Percentiles rank a stretch among this genome's conserved stretches.
Evolutionary conservation across 2,797 vertebrate genomes (phyloP).

Genomic region (Sebastiscus albofasciatus): DNA sequence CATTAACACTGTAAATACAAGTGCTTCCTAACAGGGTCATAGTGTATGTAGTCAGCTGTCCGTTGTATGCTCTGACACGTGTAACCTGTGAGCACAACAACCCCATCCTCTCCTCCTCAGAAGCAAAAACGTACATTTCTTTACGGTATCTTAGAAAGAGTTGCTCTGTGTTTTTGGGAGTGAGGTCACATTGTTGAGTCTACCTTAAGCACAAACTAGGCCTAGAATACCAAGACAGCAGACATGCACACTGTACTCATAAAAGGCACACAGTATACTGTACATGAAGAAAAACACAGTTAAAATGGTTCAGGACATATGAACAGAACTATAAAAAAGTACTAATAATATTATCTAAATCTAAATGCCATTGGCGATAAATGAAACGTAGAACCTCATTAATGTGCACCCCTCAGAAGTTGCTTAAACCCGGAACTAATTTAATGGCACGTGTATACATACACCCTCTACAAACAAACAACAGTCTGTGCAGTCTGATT

Average conservation of each 20-base stretch:
- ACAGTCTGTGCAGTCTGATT: conserved; percentile 17
- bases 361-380: conserved; percentile 63
- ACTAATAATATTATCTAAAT: conserved; percentile 66
- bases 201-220: conserved; percentile 75
- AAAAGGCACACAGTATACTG: conserved; percentile 81
- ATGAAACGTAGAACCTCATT: conserved; percentile 57
- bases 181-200: conserved; percentile 71
- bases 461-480: conserved; percentile 9
- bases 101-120: conserved; percentile 5
- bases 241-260: conserved; percentile 78
- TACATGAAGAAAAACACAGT: conserved; percentile 72
- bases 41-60: conserved; percentile 21
- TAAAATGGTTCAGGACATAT: conserved; percentile 70
- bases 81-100: conserved; percentile 19
- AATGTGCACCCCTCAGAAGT: conserved; percentile 16
- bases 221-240: conserved; percentile 76
- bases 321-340: conserved; percentile 67
- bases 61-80: conserved; percentile 22
- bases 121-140: conserved; percentile 30
- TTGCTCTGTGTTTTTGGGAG: conserved; percentile 54
- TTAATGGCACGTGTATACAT: conserved; percentile 36
- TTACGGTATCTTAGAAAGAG: conserved; percentile 38
- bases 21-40: conserved; percentile 12
- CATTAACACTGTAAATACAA: conserved; percentile 4
- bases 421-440: not conserved